Percentiles rank a stretch among this genome's conserved stretches.
These are phyloP conservation scores for Heliothis virescens DNA, from an alignment of 1,140 invertebrate species.

Conservation along the genomic window DNA sequence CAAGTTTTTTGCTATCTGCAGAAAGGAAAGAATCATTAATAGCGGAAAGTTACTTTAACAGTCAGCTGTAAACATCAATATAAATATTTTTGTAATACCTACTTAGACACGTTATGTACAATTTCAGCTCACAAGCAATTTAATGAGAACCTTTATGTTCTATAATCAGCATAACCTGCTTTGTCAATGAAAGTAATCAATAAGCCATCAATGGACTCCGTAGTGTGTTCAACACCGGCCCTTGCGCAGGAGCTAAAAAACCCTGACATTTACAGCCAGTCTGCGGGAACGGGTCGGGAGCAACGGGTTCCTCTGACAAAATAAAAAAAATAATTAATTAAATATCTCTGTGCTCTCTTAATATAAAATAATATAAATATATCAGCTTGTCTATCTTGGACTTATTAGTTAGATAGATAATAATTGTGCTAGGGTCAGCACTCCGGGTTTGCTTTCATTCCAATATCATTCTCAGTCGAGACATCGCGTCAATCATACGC, in stretches of 20 bases:
- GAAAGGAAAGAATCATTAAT: too few species aligned
- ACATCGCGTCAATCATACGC: conserved; percentile 60
- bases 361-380: conserved; percentile 6
- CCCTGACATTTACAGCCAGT: conserved; percentile 17
- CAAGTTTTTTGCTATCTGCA: not conserved
- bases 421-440: conserved; percentile 62
- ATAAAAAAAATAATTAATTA: not conserved
- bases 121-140: not conserved
- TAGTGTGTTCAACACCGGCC: not conserved
- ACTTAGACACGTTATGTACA: not conserved
- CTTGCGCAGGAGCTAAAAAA: conserved; percentile 23
- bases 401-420: conserved; percentile 45
- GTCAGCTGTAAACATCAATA: not conserved
- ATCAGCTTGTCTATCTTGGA: conserved; percentile 29
- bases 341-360: not conserved
- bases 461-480: conserved; percentile 63
- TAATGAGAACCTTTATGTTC: not conserved
- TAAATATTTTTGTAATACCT: not conserved
- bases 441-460: conserved; percentile 57
- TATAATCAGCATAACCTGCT: not conserved
- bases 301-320: conserved; percentile 10
- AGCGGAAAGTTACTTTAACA: not conserved
- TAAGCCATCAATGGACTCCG: conserved; percentile 7
- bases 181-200: conserved; percentile 22
- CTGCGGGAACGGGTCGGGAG: conserved; percentile 23